phyloP scores from a whole-genome alignment of 2,888 invertebrate species.

The Drosophila greeni region DNA sequence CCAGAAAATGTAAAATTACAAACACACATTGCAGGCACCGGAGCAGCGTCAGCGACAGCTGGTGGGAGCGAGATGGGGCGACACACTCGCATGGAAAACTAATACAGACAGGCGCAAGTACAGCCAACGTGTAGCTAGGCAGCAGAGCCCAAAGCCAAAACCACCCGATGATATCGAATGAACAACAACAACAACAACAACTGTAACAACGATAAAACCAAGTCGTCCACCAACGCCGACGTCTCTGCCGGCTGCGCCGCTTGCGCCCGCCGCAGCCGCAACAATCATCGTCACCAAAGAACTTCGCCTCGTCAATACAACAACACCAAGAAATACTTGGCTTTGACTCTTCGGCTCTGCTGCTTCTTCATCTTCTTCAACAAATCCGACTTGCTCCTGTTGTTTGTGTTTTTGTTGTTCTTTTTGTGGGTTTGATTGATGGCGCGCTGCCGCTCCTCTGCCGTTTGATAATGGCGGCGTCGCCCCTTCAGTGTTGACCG shows the following conservation, averaged over 20 bases:
- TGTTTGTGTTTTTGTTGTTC: slow-evolving; percentile 46
- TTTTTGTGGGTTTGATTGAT: slow-evolving; percentile 68
- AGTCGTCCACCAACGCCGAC: slow-evolving; percentile 59
- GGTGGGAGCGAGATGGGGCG: slow-evolving; percentile 21
- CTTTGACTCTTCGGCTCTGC: slow-evolving; percentile 29
- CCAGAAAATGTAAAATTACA: slow-evolving; percentile 71
- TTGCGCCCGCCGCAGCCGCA: slow-evolving; percentile 38
- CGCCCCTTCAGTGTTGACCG: slow-evolving; percentile 24
- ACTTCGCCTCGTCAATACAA: slow-evolving; percentile 70
- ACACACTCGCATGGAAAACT: slow-evolving; percentile 58
- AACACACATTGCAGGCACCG: slow-evolving; percentile 39
- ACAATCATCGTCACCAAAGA: slow-evolving; percentile 71
- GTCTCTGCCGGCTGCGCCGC: slow-evolving; percentile 33
- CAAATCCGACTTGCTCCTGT: slow-evolving; percentile 13
- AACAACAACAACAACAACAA: slow-evolving; percentile 40
- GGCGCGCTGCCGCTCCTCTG: slow-evolving; percentile 48
- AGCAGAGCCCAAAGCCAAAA: slow-evolving; percentile 46
- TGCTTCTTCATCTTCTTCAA: background rate
- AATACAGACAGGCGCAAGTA: slow-evolving; percentile 62
- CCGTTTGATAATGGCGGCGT: slow-evolving; percentile 69
- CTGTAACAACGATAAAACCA: slow-evolving; percentile 42
- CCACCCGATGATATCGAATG: slow-evolving; percentile 59
- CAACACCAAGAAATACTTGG: slow-evolving; percentile 38
- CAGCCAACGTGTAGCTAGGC: slow-evolving; percentile 63
- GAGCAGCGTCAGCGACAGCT: slow-evolving; percentile 12